These are phyloP conservation scores for Dyspetes luteomarginatus DNA, from an alignment of 2,888 invertebrate genomes.

Conservation along the genomic window DNA sequence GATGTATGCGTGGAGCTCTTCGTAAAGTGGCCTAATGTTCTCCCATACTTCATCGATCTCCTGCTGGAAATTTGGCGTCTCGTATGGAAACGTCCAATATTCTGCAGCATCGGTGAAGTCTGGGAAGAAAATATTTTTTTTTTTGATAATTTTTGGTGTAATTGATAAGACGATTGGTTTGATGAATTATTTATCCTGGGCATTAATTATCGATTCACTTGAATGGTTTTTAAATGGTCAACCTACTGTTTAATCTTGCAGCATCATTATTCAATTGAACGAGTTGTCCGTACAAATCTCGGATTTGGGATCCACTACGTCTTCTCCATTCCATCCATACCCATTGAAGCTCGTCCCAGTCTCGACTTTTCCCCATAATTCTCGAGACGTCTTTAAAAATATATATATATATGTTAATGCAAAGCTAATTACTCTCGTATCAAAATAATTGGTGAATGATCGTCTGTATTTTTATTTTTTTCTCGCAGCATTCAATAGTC, in stretches of 20 bases:
- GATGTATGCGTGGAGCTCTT: constrained; percentile 94
- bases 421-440: background rate
- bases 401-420: constrained; percentile 6
- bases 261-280: constrained; percentile 92
- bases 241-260: constrained; percentile 91
- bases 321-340: constrained; percentile 96
- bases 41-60: constrained; percentile 94
- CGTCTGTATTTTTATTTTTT: constrained; percentile 8
- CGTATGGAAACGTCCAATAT: constrained; percentile 95
- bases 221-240: constrained; percentile 23
- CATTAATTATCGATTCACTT: too few species aligned
- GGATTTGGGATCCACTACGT: constrained; percentile 91
- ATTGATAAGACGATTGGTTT: background rate
- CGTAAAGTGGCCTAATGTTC: constrained; percentile 93
- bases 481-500: background rate
- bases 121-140: too few species aligned
- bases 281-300: constrained; percentile 92
- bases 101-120: constrained; percentile 95
- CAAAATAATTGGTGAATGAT: constrained; percentile 25
- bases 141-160: constrained; percentile 7
- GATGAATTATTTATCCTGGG: constrained; percentile 2
- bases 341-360: constrained; percentile 95
- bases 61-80: constrained; percentile 89
- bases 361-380: constrained; percentile 91
- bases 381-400: constrained; percentile 83